phyloP scores from a whole-genome alignment of 1,140 invertebrate genomes.

The Anastrepha ludens region DNA sequence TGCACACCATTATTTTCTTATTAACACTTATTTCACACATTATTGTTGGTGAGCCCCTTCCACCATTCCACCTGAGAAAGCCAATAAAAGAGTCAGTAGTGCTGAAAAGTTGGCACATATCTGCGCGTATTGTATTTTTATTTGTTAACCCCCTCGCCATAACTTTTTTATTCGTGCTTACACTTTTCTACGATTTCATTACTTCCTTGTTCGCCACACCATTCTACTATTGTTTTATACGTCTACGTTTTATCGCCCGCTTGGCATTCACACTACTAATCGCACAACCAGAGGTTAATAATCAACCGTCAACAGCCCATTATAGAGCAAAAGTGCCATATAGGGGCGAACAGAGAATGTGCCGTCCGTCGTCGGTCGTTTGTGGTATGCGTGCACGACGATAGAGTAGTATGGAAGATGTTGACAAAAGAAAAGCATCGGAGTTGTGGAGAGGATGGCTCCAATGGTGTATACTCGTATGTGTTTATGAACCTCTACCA shows the following conservation, averaged over 20 bases:
- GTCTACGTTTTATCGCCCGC: not conserved
- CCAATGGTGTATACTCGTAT: not conserved
- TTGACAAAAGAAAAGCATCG: not conserved
- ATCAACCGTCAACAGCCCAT: constrained; percentile 50
- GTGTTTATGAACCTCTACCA: not conserved
- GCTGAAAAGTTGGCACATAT: constrained; percentile 17
- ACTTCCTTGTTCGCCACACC: not conserved
- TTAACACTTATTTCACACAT: not conserved
- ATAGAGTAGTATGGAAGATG: not conserved
- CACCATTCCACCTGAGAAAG: not conserved
- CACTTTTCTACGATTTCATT: constrained; percentile 35
- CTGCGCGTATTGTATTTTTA: not conserved
- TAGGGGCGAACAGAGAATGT: constrained; percentile 5
- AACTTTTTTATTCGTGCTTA: not conserved
- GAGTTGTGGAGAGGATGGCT: not conserved
- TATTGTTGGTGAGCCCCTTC: not conserved
- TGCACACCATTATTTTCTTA: constrained; percentile 37
- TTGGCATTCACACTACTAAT: constrained; percentile 15
- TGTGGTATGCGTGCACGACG: not conserved
- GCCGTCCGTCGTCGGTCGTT: constrained; percentile 10
- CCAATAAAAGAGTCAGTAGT: constrained; percentile 36
- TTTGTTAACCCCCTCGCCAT: not conserved
- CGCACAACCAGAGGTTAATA: constrained; percentile 45
- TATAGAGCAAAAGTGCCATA: constrained; percentile 48
- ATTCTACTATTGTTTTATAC: not conserved